Conservation (phyloP, 1,140 invertebrate species). For the Subanguina moxae region DNA sequence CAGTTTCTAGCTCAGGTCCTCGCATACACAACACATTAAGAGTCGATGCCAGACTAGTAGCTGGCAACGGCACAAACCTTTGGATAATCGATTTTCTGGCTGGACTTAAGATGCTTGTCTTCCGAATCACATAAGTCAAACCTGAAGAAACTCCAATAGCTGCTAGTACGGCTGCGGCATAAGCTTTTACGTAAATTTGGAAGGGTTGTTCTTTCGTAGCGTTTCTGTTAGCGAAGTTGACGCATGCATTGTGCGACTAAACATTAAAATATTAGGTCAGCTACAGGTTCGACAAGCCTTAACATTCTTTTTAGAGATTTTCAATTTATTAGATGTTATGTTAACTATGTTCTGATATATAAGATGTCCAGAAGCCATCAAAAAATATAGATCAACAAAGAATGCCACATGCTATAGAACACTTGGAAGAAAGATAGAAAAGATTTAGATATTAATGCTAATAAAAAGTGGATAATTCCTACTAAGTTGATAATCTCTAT, state of each 20-base stretch:
- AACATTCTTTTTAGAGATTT: too few relatives aligned
- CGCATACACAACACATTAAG: slow-evolving; percentile 65
- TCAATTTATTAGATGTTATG: too few relatives aligned
- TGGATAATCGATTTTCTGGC: slow-evolving; percentile 61
- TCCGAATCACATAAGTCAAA: slow-evolving; percentile 60
- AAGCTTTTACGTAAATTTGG: slow-evolving; percentile 61
- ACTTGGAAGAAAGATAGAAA: slow-evolving; percentile 18
- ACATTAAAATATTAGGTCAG: too few relatives aligned
- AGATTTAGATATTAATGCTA: too few relatives aligned
- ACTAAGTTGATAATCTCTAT: too few relatives aligned
- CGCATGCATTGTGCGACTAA: slow-evolving; percentile 63
- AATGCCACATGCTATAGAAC: too few relatives aligned
- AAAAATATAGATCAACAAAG: too few relatives aligned
- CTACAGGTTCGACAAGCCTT: too few relatives aligned
- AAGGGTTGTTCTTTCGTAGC: slow-evolving; percentile 63
- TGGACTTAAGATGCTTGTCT: slow-evolving; percentile 59
- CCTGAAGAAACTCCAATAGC: slow-evolving; percentile 48
- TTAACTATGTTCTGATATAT: too few relatives aligned
- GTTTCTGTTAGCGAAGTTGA: slow-evolving; percentile 64
- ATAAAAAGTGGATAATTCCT: too few relatives aligned
- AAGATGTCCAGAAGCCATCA: too few relatives aligned
- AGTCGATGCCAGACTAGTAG: slow-evolving; percentile 61
- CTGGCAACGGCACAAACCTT: slow-evolving; percentile 64
- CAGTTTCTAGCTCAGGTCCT: slow-evolving; percentile 62
- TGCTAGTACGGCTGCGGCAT: slow-evolving; percentile 53